phyloP scores from a whole-genome alignment of 2,113 vertebrate species.

The Amblyornis subalaris region DNA sequence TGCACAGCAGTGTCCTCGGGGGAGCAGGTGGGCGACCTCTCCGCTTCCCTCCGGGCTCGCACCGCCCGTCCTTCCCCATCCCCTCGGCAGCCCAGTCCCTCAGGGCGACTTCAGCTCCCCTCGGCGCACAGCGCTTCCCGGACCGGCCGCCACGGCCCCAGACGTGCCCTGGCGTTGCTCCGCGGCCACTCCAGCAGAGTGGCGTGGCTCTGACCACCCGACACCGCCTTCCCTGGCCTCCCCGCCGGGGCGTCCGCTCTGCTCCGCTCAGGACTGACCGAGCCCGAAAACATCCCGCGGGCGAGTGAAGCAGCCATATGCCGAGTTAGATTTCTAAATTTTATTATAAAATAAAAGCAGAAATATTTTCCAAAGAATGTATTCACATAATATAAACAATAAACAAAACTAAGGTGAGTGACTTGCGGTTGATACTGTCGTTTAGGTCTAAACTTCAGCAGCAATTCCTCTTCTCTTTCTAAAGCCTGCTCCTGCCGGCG shows the following conservation, averaged over 20 bases:
- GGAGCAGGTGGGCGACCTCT: neutral
- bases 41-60: neutral
- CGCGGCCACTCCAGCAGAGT: neutral
- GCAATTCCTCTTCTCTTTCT: neutral
- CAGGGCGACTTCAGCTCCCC: neutral
- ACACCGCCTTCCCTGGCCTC: neutral
- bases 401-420: slow-evolving; percentile 62
- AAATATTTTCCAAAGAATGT: slow-evolving; percentile 78
- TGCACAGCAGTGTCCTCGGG: neutral
- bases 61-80: neutral
- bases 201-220: neutral
- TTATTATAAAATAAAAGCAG: slow-evolving; percentile 89
- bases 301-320: neutral
- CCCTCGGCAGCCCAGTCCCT: neutral
- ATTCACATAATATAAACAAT: slow-evolving; percentile 81
- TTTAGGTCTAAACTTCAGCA: slow-evolving; percentile 51
- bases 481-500: neutral
- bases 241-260: neutral
- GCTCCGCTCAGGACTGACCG: neutral
- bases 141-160: too few species aligned
- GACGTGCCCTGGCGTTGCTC: neutral
- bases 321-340: slow-evolving; percentile 71
- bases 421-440: slow-evolving; percentile 34
- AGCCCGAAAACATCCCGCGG: neutral
- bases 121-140: too few species aligned